Evolutionary conservation across 2,888 invertebrate species (phyloP).

Genomic region (Syrista parreyssii): DNA sequence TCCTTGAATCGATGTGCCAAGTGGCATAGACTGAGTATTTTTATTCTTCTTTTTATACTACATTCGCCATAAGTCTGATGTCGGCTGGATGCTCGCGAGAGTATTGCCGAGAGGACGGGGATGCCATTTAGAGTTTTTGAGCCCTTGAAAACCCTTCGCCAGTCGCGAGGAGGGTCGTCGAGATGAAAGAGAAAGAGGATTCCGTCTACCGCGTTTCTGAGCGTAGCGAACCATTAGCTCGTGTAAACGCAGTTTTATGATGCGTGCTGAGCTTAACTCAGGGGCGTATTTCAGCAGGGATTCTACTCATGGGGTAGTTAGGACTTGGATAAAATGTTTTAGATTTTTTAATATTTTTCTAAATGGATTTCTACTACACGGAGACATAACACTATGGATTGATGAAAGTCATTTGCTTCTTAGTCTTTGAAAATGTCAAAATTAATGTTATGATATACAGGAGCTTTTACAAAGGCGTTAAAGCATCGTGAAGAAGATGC

Average conservation of each 20-base stretch:
- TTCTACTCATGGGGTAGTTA: not conserved
- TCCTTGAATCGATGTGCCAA: not conserved
- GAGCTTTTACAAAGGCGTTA: not conserved
- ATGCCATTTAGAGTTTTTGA: conserved; percentile 34
- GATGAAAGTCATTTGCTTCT: not conserved
- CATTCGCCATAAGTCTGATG: not conserved
- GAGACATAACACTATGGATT: not conserved
- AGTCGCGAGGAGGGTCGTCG: conserved; percentile 33
- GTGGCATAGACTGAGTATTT: not conserved
- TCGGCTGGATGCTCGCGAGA: not conserved
- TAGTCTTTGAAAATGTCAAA: not conserved
- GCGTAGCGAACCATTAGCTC: conserved; percentile 44
- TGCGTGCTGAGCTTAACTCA: conserved; percentile 30
- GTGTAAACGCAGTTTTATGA: conserved; percentile 50
- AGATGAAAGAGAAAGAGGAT: conserved; percentile 47
- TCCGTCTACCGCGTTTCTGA: conserved; percentile 29
- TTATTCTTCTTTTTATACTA: not conserved
- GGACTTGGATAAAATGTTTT: not conserved
- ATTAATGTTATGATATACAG: not conserved
- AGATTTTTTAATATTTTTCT: not conserved
- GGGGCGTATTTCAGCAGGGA: conserved; percentile 2
- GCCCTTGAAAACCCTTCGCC: conserved; percentile 29
- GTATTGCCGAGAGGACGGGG: conserved; percentile 5
- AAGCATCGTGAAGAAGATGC: not conserved
- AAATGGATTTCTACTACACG: not conserved